Conservation (phyloP, 2,113 vertebrate species). For the Thunnus maccoyii region DNA sequence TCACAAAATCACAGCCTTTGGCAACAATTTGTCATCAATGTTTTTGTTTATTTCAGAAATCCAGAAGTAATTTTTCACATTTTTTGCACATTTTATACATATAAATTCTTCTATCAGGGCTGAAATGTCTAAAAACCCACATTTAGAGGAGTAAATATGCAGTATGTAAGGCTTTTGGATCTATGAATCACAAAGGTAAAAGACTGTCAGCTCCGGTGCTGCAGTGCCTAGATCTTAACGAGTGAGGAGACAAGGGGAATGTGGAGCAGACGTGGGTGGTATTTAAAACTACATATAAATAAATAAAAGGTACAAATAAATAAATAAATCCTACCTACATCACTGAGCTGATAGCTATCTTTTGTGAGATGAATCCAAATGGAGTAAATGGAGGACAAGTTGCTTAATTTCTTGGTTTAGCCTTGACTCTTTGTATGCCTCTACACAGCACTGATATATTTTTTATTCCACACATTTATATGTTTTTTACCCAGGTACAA, state of each 20-base stretch:
- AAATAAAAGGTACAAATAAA: conserved; percentile 82
- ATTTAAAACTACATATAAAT: conserved; percentile 86
- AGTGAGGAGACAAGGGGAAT: conserved; percentile 77
- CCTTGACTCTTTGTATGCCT: conserved; percentile 53
- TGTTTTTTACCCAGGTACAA: conserved; percentile 37
- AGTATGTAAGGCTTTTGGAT: conserved; percentile 73
- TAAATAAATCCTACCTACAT: conserved; percentile 76
- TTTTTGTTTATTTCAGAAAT: conserved; percentile 33
- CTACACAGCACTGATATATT: conserved; percentile 30
- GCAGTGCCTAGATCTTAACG: conserved; percentile 75
- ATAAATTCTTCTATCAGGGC: conserved; percentile 46
- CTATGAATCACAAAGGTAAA: conserved; percentile 81
- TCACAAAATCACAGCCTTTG: conserved; percentile 4
- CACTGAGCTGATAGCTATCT: conserved; percentile 76
- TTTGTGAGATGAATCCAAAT: conserved; percentile 69
- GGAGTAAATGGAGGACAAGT: conserved; percentile 66
- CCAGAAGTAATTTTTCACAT: neutral
- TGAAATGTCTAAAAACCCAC: conserved; percentile 61
- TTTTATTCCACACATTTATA: conserved; percentile 32
- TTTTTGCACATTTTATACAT: conserved; percentile 4
- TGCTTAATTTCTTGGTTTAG: conserved; percentile 66
- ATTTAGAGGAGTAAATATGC: conserved; percentile 78
- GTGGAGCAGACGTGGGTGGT: conserved; percentile 84
- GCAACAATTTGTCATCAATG: neutral
- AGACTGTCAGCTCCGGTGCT: conserved; percentile 78